Conservation (phyloP, 2,113 vertebrate genomes). For the Lutjanus erythropterus region DNA sequence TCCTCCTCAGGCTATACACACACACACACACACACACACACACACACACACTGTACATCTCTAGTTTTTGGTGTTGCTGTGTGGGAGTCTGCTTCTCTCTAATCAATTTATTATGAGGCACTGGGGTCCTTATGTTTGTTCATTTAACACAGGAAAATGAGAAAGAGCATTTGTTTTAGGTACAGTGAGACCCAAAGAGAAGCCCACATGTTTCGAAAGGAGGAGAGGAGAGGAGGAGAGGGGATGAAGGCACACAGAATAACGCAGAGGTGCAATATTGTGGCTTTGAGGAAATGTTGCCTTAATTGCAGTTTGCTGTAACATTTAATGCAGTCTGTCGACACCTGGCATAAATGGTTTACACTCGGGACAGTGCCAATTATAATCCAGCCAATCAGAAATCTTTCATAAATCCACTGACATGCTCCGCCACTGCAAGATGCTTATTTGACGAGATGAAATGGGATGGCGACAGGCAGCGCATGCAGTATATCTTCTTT, state of each 20-base stretch:
- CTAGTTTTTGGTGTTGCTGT: slow-evolving; percentile 70
- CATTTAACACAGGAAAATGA: slow-evolving; percentile 81
- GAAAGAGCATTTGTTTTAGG: slow-evolving; percentile 78
- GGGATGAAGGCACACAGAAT: slow-evolving; percentile 53
- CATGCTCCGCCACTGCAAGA: slow-evolving; percentile 72
- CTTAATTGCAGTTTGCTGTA: slow-evolving; percentile 82
- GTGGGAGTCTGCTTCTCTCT: slow-evolving; percentile 74
- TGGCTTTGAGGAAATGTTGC: slow-evolving; percentile 73
- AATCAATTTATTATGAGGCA: slow-evolving; percentile 84
- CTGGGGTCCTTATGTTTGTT: slow-evolving; percentile 77
- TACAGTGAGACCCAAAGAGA: slow-evolving; percentile 66
- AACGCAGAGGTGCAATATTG: slow-evolving; percentile 68
- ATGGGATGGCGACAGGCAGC: slow-evolving; percentile 78
- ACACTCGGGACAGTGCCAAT: slow-evolving; percentile 80
- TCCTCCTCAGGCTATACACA: slow-evolving; percentile 80
- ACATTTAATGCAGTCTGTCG: slow-evolving; percentile 77
- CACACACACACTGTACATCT: slow-evolving; percentile 73
- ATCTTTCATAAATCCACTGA: slow-evolving; percentile 76
- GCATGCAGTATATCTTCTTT: slow-evolving; percentile 78
- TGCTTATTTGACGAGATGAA: slow-evolving; percentile 80
- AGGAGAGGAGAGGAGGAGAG: slow-evolving; percentile 12
- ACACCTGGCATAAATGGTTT: slow-evolving; percentile 84
- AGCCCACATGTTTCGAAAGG: slow-evolving; percentile 35
- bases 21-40: slow-evolving; percentile 44
- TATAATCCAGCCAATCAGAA: slow-evolving; percentile 82